Evolutionary conservation across 2,888 invertebrate genomes (phyloP).

Genomic region (Troides oblongomaculatus): DNA sequence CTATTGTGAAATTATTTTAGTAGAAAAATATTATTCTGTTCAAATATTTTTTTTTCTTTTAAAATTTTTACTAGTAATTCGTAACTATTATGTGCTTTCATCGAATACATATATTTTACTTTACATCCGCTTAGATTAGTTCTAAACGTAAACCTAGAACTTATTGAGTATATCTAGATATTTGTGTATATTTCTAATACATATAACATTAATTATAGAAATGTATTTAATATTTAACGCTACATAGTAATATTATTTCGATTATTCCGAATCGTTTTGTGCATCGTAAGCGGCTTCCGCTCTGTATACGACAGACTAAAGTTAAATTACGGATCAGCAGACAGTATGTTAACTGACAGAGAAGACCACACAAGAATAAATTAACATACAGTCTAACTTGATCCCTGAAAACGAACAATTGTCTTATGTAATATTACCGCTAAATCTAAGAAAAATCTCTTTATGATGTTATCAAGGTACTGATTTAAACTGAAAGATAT

Average conservation of each 20-base stretch:
- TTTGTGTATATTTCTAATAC: constrained; percentile 26
- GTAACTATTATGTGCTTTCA: constrained; percentile 28
- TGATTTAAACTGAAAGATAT: no score
- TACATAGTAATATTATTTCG: constrained; percentile 31
- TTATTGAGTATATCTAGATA: constrained; percentile 12
- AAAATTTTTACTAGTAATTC: constrained; percentile 24
- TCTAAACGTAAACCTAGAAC: constrained; percentile 18
- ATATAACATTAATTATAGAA: constrained; percentile 28
- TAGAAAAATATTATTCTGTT: constrained; percentile 32
- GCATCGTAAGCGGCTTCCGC: constrained; percentile 59
- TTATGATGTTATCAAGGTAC: no score
- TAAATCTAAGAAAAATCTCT: no score
- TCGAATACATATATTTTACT: constrained; percentile 17
- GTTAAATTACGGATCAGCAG: constrained; percentile 21
- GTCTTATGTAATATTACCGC: no score
- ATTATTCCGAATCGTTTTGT: constrained; percentile 44
- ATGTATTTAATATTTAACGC: constrained; percentile 21
- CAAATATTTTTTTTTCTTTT: constrained; percentile 16
- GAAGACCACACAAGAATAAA: background rate
- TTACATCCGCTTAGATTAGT: constrained; percentile 2
- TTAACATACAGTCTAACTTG: constrained; percentile 7
- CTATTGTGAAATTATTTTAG: constrained; percentile 12
- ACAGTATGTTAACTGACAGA: constrained; percentile 13
- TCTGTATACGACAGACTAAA: constrained; percentile 40
- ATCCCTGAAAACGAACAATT: constrained; percentile 5